These are phyloP conservation scores for Conus canariensis DNA, from an alignment of 2,888 invertebrate species.

Conservation along the genomic window DNA sequence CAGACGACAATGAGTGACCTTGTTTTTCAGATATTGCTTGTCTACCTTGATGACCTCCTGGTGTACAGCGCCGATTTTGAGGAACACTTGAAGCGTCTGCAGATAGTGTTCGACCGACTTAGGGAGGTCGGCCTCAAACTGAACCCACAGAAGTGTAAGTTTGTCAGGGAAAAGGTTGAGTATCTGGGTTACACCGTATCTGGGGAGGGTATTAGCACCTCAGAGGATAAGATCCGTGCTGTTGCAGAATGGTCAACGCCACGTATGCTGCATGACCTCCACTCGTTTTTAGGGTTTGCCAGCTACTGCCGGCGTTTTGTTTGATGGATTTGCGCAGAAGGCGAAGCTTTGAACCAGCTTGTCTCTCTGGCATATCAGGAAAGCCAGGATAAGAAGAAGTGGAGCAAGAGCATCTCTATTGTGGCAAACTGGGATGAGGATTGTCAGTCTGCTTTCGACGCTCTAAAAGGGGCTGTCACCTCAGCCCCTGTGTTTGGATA, in stretches of 20 bases:
- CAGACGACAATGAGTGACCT: constrained; percentile 39
- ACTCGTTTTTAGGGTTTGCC: constrained; percentile 50
- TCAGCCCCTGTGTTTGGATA: background rate
- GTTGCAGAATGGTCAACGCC: constrained; percentile 40
- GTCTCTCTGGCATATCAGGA: background rate
- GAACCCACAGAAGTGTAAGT: constrained; percentile 53
- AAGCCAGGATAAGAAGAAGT: no score
- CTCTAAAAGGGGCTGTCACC: background rate
- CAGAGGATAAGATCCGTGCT: constrained; percentile 38
- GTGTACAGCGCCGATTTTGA: constrained; percentile 43
- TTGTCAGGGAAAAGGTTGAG: constrained; percentile 33
- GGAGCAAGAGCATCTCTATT: background rate
- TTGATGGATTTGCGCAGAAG: constrained; percentile 46
- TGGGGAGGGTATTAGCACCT: constrained; percentile 22
- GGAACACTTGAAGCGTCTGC: constrained; percentile 43
- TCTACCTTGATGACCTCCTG: constrained; percentile 47
- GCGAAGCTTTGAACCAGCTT: constrained; percentile 45
- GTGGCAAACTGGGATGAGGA: background rate
- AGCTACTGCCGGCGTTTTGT: constrained; percentile 52
- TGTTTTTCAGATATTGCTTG: constrained; percentile 25
- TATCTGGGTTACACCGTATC: constrained; percentile 52
- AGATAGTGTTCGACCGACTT: constrained; percentile 49
- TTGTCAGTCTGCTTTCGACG: background rate
- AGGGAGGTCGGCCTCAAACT: constrained; percentile 43
- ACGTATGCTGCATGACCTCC: background rate